Evolutionary conservation across 2,888 invertebrate species (phyloP).

Genomic region (Philereme transversata): DNA sequence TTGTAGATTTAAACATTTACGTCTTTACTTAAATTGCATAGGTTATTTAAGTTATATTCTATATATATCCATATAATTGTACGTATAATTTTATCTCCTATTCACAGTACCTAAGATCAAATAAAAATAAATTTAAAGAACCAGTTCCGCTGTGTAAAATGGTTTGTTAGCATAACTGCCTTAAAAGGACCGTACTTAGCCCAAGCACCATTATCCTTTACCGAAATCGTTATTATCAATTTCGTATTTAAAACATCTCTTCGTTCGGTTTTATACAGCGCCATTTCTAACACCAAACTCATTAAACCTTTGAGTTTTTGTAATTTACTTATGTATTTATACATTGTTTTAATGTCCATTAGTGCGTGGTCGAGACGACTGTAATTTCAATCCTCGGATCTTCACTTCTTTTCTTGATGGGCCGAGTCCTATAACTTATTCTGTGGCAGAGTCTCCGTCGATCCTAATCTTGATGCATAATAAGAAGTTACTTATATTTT

Average conservation of each 20-base stretch:
- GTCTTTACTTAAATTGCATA: too few relatives aligned
- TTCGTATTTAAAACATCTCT: slow-evolving; percentile 45
- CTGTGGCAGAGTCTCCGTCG: slow-evolving; percentile 64
- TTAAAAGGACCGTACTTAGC: slow-evolving; percentile 2
- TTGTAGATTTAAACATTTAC: background rate
- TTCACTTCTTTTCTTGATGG: slow-evolving; percentile 72
- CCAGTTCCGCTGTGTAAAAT: background rate
- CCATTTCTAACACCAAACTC: slow-evolving; percentile 55
- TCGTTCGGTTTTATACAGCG: slow-evolving; percentile 53
- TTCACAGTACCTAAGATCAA: background rate
- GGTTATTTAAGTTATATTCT: too few relatives aligned
- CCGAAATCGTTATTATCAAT: slow-evolving; percentile 39
- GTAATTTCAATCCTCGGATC: slow-evolving; percentile 74
- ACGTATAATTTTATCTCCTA: too few relatives aligned
- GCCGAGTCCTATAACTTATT: slow-evolving; percentile 48
- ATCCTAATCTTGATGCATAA: slow-evolving; percentile 79
- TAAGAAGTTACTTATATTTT: slow-evolving; percentile 82
- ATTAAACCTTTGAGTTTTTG: slow-evolving; percentile 70
- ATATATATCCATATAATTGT: too few relatives aligned
- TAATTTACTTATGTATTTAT: slow-evolving; percentile 50
- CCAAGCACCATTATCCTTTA: slow-evolving; percentile 19
- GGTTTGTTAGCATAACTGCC: background rate
- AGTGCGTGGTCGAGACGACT: slow-evolving; percentile 72
- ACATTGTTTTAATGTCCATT: slow-evolving; percentile 76
- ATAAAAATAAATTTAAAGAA: background rate